Evolutionary conservation across 2,797 vertebrate genomes (phyloP).

Genomic region (Odontamblyopus lacepedii): DNA sequence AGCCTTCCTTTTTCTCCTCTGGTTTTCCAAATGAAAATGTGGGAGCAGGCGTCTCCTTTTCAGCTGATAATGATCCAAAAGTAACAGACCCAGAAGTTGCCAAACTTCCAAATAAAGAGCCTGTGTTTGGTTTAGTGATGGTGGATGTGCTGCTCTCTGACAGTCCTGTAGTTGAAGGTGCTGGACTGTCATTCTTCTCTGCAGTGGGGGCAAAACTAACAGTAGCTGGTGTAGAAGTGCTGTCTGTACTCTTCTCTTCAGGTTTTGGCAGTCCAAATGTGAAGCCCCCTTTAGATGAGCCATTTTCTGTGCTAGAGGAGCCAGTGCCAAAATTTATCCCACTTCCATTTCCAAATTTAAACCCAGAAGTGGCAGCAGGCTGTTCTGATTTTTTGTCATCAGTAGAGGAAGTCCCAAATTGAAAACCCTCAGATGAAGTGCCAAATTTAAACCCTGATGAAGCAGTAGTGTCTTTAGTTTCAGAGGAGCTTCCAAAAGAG

Average conservation of each 20-base stretch:
- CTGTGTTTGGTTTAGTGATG: conserved; percentile 14
- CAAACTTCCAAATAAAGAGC: conserved; percentile 60
- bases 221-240: conserved; percentile 36
- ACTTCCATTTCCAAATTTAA: conserved; percentile 79
- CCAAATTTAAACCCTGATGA: conserved; percentile 72
- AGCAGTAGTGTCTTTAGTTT: conserved; percentile 59
- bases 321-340: conserved; percentile 60
- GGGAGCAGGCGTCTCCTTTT: conserved; percentile 73
- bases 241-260: conserved; percentile 71
- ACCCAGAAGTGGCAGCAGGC: conserved; percentile 65
- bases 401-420: conserved; percentile 79
- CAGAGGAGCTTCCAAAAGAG: conserved; percentile 72
- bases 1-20: conserved; percentile 82
- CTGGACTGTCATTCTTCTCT: conserved; percentile 55
- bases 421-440: conserved; percentile 73
- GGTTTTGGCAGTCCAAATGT: conserved; percentile 79
- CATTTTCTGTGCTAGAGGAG: conserved; percentile 75
- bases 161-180: conserved; percentile 40
- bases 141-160: conserved; percentile 30
- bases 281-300: conserved; percentile 72
- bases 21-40: conserved; percentile 83
- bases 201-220: conserved; percentile 61
- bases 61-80: conserved; percentile 56
- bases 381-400: conserved; percentile 81
- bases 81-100: conserved; percentile 54